Evolutionary conservation across 2,113 vertebrate genomes (phyloP), one percentile per base, ranked within the genome.

Genomic region (Gallinago undulata): DNA sequence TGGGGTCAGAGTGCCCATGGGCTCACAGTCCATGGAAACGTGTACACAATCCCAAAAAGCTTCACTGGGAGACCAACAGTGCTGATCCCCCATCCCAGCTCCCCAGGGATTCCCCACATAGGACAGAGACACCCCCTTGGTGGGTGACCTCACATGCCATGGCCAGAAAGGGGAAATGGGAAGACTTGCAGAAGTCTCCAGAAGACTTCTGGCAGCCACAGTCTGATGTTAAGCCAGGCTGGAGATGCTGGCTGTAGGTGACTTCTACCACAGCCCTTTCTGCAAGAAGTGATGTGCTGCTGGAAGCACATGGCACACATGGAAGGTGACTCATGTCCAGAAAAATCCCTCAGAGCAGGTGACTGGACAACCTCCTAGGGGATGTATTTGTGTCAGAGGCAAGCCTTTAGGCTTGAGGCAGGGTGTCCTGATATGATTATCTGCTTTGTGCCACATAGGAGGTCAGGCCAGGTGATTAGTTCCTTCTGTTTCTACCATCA

Each of bases 281-380:
- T 60, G 70, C n/a, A 25, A 39, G 56, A 64, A n/a, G 47, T 9
- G 41, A 27, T 10, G 50, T 64, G 73, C 15, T 80, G 55, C 60
- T 94, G 84, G 37, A 63, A 78, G 53, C 60, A 59, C 6, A 0
- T n/a, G 59, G 62, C 57, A 13, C 0, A 0, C 33, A 9, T 0
- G 3, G 45, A 74, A 56, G 22, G 80, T 91, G 84, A 93, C 50
- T 89, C 73, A 59, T 10, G 56, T 89, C 14, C 73, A 69, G 79
- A 80, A 87, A 73, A 16, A 7, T 2, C 33, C 5, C 39, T 70
- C 27, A 28, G 50, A 48, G 31, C 9, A 66, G 31, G 47, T 57
- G 35, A 63, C 81, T 48, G 33, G n/a, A 75, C 64, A 25, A 51
- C 22, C 11, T 62, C 59, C 41, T n/a, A 28, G 28, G 74, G 51